Percentiles rank a stretch among this genome's conserved stretches.
phyloP scores from a whole-genome alignment of 2,113 vertebrate genomes.

The Prietella phreatophila region DNA sequence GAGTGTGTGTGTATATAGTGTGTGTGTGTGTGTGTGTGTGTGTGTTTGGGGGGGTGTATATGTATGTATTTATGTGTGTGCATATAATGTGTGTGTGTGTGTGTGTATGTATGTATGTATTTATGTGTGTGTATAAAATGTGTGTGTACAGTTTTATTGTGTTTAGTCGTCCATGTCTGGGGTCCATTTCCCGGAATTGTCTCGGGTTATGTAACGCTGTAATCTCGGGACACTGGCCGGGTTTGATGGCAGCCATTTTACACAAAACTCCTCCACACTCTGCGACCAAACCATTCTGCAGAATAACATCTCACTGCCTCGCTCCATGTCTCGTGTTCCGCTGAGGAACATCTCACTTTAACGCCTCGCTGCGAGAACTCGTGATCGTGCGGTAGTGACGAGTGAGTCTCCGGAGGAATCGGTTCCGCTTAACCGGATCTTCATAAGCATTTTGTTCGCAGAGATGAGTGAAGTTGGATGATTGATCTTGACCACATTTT shows the following conservation, averaged over 20 bases:
- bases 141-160: not conserved
- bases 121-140: not conserved
- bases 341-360: not conserved
- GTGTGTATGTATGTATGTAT: not conserved
- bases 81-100: not conserved
- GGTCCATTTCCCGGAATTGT: not conserved
- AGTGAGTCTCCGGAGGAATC: not conserved
- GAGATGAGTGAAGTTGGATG: not conserved
- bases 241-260: not conserved
- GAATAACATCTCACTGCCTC: not conserved
- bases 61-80: not conserved
- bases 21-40: not conserved
- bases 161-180: not conserved
- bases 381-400: not conserved
- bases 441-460: not conserved
- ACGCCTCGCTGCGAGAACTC: not conserved
- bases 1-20: not conserved
- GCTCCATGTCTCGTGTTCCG: not conserved
- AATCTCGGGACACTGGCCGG: not conserved
- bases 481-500: not conserved
- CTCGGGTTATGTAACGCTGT: not conserved
- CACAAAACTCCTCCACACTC: not conserved
- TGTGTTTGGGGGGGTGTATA: too few relatives aligned
- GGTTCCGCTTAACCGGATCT: not conserved
- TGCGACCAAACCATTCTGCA: too few relatives aligned